Conservation (phyloP, 2,797 vertebrate genomes). For the Epinephelus awoara region DNA sequence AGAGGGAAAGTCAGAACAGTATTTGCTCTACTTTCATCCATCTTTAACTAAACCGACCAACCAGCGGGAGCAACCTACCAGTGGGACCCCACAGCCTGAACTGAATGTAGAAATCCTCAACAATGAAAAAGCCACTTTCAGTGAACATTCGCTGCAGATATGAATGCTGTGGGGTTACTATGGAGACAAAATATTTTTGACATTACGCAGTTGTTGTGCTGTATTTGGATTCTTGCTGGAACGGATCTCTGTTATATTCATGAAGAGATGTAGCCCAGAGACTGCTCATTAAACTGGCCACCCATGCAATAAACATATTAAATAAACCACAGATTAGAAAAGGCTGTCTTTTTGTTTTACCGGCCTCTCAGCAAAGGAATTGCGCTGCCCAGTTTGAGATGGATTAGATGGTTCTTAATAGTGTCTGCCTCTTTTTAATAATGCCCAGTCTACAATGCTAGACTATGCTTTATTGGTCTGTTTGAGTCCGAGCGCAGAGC, state of each 20-base stretch:
- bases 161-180: slow-evolving; percentile 56
- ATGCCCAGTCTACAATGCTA: slow-evolving; percentile 60
- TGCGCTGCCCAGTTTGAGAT: slow-evolving; percentile 75
- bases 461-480: slow-evolving; percentile 84
- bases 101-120: slow-evolving; percentile 63
- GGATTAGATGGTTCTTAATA: slow-evolving; percentile 82
- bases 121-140: slow-evolving; percentile 63
- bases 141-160: slow-evolving; percentile 50
- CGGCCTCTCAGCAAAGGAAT: slow-evolving; percentile 64
- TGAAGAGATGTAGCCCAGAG: slow-evolving; percentile 68
- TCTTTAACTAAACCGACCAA: slow-evolving; percentile 75
- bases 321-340: slow-evolving; percentile 79
- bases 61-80: slow-evolving; percentile 57
- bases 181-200: slow-evolving; percentile 71
- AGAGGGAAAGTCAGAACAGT: slow-evolving; percentile 76
- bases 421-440: slow-evolving; percentile 82
- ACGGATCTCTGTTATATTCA: slow-evolving; percentile 56
- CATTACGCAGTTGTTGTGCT: slow-evolving; percentile 54
- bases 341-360: slow-evolving; percentile 73
- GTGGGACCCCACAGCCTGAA: slow-evolving; percentile 66
- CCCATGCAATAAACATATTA: slow-evolving; percentile 81
- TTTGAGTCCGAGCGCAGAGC: slow-evolving; percentile 81
- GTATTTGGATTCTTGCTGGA: slow-evolving; percentile 62
- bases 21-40: slow-evolving; percentile 75
- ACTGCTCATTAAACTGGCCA: slow-evolving; percentile 80